Base-by-base conservation (phyloP, 2,113 vertebrate genomes). In the Bufo bufo region DNA sequence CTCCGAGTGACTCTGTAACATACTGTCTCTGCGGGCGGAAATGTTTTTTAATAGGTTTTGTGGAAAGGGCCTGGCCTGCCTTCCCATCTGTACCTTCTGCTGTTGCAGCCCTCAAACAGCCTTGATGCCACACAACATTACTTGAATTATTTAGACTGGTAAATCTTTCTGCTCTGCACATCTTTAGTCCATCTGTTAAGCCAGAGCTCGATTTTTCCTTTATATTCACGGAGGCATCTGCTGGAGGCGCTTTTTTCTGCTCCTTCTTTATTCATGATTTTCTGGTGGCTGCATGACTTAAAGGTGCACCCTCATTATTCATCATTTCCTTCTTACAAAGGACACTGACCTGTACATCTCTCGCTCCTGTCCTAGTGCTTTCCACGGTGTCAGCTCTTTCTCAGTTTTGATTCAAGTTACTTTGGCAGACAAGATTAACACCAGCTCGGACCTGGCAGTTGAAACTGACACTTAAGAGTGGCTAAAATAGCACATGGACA, bases 171-270 rank as follows among this genome's bases (percentile, higher is more conserved):
- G 94, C 94, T 92, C 93, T 93, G 94, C 95, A 94, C 94, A 95
- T 95, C 94, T 95, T 95, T 93, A 93, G 93, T 94, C 95, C 95
- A 96, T 95, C 95, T 96, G 95, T 95, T 95, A 94, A 93, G 93
- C 90, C 19, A 93, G 93, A 93, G 94, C 92, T 92, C 92, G 93
- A 93, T 94, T 94, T 94, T 92, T 94, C 94, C 94, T 95, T 93
- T 94, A 93, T 94, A 93, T 94, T 94, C 92, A 89, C 90, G 93
- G 94, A 91, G 93, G 94, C 94, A 94, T 94, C 95, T 95, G 95
- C 94, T 94, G 94, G 94, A 94, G 89, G 93, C 84, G 89, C 91
- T 91, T 93, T 93, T 93, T 91, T 91, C 91, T 92, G 90, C 92
- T 91, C 47, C 66, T 84, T 75, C 71, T 94, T 94, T 94, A 94